Base-by-base conservation (phyloP, 2,113 vertebrate species). In the Brachypodius melanocephalos region DNA sequence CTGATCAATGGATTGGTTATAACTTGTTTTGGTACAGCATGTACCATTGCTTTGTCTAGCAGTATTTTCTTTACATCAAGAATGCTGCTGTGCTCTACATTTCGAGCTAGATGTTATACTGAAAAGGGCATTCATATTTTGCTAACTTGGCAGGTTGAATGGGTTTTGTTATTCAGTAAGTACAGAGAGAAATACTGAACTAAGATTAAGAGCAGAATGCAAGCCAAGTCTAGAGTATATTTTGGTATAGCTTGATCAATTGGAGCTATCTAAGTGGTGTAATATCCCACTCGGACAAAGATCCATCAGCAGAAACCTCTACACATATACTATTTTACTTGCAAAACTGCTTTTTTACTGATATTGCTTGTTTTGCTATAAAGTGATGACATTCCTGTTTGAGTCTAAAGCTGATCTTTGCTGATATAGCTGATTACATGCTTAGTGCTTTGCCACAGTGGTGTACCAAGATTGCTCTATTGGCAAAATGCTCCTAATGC, bases 401-500 rank as follows among this genome's bases (percentile, higher is more conserved):
- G 58, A 79, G 55, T 65, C 45, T 84, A 79, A 93, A 85, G 71
- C 29, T 55, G 85, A 65, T 84, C 45, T 76, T 91, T 91, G 77
- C 74, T 85, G 71, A 76, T 91, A 61, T 5, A 79, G 85, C 54
- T 82, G 78, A 90, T 95, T 82, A 88, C 32, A 29, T 76, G 54
- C 81, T 72, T 77, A 83, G 68, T 84, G 42, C 76, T 91, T 93
- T 93, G 58, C 74, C 58, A 74, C 24, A 36, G 49, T 73, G 29
- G 49, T 51, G 17, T 83, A 73, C 34, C 18, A 69, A 58, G 79
- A 85, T 73, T 89, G 54, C 62, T 82, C 20, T 88, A 31, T 74
- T 92, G 95, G 68, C 68, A 83, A 91, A 93, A 83, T 88, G 75
- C 42, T 90, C 26, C 55, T 90, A 71, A 86, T 66, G 42, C 51